Evolutionary conservation across 2,113 vertebrate genomes (phyloP).

Genomic region (Prionailurus bengalensis): DNA sequence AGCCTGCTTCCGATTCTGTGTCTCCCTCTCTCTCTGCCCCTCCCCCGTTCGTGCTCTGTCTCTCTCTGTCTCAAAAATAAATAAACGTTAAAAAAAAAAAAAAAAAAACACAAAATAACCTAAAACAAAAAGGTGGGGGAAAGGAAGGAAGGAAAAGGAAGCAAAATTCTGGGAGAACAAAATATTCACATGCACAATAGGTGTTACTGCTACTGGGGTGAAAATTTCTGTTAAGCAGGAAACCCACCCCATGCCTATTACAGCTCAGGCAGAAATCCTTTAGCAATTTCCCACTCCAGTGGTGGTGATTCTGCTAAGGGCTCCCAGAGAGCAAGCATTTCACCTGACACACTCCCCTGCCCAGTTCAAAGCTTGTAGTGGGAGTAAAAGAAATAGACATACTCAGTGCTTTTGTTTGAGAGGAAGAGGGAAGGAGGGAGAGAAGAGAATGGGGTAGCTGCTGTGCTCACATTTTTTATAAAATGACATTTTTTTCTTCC

Average conservation of each 20-base stretch:
- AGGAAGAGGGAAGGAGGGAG: neutral
- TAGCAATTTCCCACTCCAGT: neutral
- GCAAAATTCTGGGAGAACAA: neutral
- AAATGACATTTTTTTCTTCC: neutral
- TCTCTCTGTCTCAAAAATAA: too few species aligned
- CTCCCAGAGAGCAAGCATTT: neutral
- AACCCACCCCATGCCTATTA: neutral
- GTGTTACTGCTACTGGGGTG: neutral
- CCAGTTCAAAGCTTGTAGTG: neutral
- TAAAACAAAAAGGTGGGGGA: neutral
- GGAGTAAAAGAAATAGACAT: neutral
- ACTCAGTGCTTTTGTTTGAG: neutral
- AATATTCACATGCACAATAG: neutral
- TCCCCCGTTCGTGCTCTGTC: too few species aligned
- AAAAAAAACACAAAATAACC: too few species aligned
- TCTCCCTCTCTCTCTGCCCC: too few species aligned
- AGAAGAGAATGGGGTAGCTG: neutral
- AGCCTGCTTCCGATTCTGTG: too few species aligned
- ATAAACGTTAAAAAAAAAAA: too few species aligned
- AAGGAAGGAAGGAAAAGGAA: neutral
- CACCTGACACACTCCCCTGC: neutral
- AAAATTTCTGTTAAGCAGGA: neutral
- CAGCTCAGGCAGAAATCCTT: neutral
- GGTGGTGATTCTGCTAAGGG: neutral
- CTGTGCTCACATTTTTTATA: neutral